Evolutionary conservation across 2,888 invertebrate genomes (phyloP), one percentile per base, ranked within the genome.

Genomic region (Spodoptera exigua): DNA sequence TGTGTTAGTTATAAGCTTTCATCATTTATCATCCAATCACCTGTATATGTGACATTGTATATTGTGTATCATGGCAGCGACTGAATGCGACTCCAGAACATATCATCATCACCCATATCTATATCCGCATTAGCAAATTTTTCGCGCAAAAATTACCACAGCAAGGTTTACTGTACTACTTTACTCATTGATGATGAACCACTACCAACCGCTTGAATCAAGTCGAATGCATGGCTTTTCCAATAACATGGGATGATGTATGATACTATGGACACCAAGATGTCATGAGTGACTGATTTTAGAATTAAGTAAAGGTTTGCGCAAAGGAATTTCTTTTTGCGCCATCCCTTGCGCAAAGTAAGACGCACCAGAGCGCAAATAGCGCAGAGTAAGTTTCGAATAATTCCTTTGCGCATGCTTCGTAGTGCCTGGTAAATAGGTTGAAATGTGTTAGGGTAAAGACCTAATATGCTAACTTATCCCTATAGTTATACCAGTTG

Each of bases 401-500:
- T 13, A 47, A n/a, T 61, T 41, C 48, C 46, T 61, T 43, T 55
- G 37, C 48, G 48, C 54, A 57, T 61, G 45, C 51, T 49, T 48
- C 48, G 68, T 69, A 67, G 57, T 43, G 46, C 59, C 67, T 39
- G 58, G 60, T 56, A 40, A 27, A 48, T 69, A 72, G 72, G 17
- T 72, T 65, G 72, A 47, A 17, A 46, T 9, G 41, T 70, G 58
- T 32, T 71, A 71, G 72, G 68, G 48, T 66, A 60, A 52, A 69
- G 48, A 61, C 67, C 37, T 69, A 72, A 69, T 72, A 27, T 52
- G 51, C 9, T 17, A 59, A 49, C 58, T 54, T 62, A 52, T 59
- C 57, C 46, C 46, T 51, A 46, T 71, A 66, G 74, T 74, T 70
- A 70, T 70, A 59, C 58, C 57, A 49, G 52, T 46, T 62, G 62